Base-by-base conservation (phyloP, 2,113 vertebrate species). In the Xyrauchen texanus region DNA sequence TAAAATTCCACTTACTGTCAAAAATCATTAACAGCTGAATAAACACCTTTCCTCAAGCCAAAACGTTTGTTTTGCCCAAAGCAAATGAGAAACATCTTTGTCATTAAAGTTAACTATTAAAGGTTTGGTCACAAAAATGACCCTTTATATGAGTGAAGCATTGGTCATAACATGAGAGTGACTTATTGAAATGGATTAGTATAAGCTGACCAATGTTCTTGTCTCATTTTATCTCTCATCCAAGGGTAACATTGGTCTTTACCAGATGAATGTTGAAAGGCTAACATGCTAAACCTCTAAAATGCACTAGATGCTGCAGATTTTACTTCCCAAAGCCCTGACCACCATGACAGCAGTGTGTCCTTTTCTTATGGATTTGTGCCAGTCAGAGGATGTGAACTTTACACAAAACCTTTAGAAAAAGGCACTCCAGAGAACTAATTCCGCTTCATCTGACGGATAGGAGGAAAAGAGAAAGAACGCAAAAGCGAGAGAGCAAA, bases 391-490 rank as follows among this genome's bases (percentile, higher is more conserved):
- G 88, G 86, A 89, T 81, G 84, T 91, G 90, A 93, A 92, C 90
- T 92, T 92, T 92, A 90, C 88, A 81, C 45, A 89, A 89, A 90
- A 91, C 88, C 88, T 90, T 91, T 93, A 80, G 77, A 80, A 90
- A 92, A 90, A 87, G 90, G 88, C 89, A 91, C 91, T 92, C 90
- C 84, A 85, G 90, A 92, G 91, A 89, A 90, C 90, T 90, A 90
- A 92, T 91, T 90, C 88, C 82, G 87, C 88, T 86, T 81, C 67
- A 76, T 85, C 84, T 88, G 87, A 88, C 75, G 83, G 80, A 72
- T 65, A n/a, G 55, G 45, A 16, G 77, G 78, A n/a, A 45, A 34
- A 34, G 21, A 34, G 21, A 34, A 66, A 7, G 52, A 51, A 57
- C 57, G 51, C 42, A 46, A 55, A 82, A 34, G 21, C 21, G 72